Conservation (phyloP, 2,113 vertebrate species). For the Phasianus colchicus region DNA sequence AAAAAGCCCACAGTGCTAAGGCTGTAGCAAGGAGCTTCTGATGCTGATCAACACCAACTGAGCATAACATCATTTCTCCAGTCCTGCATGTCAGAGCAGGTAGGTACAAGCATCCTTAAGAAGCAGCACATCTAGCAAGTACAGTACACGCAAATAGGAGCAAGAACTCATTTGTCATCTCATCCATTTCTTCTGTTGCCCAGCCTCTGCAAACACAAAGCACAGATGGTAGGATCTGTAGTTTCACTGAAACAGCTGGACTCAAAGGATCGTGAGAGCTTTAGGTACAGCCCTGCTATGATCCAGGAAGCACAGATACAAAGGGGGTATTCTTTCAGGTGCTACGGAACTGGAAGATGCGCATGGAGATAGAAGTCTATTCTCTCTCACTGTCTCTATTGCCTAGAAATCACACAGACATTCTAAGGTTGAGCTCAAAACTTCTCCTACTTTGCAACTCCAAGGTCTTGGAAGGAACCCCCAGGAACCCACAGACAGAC, state of each 20-base stretch:
- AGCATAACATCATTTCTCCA: rapidly evolving
- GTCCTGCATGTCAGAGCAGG: neutral
- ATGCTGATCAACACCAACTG: rapidly evolving
- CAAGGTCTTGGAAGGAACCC: neutral
- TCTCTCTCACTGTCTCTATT: neutral
- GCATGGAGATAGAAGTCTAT: neutral
- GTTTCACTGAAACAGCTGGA: neutral
- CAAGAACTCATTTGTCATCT: neutral
- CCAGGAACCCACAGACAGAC: neutral
- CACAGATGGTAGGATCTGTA: neutral
- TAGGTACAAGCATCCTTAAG: neutral
- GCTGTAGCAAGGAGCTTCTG: neutral
- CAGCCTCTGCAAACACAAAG: neutral
- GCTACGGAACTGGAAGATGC: rapidly evolving
- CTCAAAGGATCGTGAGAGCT: rapidly evolving
- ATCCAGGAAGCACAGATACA: neutral
- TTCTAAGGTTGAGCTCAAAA: neutral
- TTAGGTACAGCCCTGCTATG: rapidly evolving
- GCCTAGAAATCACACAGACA: neutral
- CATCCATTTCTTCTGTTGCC: neutral
- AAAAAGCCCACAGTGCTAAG: neutral
- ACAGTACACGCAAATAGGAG: neutral
- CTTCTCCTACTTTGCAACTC: neutral
- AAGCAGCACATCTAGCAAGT: neutral
- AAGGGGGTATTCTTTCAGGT: neutral